phyloP scores from a whole-genome alignment of 2,888 invertebrate species.

The Mythimna ferrago region DNA sequence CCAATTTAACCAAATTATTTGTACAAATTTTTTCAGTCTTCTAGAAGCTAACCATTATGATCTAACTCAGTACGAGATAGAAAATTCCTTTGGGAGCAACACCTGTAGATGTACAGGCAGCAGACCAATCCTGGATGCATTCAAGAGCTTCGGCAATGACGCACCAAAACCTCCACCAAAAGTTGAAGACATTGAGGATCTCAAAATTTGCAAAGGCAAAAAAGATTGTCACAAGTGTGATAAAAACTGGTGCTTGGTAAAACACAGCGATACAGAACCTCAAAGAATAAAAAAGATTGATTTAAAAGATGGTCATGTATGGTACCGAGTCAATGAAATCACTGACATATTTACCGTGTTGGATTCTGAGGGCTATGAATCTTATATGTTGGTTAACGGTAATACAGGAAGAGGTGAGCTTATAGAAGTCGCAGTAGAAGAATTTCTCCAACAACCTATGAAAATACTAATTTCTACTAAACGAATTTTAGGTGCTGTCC shows the following conservation, averaged over 20 bases:
- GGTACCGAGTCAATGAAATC: slow-evolving; percentile 89
- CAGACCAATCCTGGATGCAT: slow-evolving; percentile 92
- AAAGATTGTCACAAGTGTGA: slow-evolving; percentile 61
- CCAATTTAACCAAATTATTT: background rate
- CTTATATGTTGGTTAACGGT: slow-evolving; percentile 92
- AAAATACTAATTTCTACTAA: background rate
- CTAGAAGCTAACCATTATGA: slow-evolving; percentile 71
- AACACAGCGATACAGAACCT: slow-evolving; percentile 66
- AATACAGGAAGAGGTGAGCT: slow-evolving; percentile 93
- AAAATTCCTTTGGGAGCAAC: slow-evolving; percentile 93
- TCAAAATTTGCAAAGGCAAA: slow-evolving; percentile 69
- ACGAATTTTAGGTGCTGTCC: slow-evolving; percentile 79
- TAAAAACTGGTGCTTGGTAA: slow-evolving; percentile 75
- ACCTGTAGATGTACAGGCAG: slow-evolving; percentile 94
- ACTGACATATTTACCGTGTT: slow-evolving; percentile 88
- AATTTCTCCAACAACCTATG: background rate
- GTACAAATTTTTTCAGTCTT: slow-evolving; percentile 72
- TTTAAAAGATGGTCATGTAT: slow-evolving; percentile 81
- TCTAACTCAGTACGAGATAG: slow-evolving; percentile 92
- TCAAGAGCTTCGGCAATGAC: slow-evolving; percentile 91
- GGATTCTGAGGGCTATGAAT: slow-evolving; percentile 76
- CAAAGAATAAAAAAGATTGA: slow-evolving; percentile 69
- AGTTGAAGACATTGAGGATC: slow-evolving; percentile 78
- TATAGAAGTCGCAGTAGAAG: background rate
- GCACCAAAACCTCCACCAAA: slow-evolving; percentile 70